These are phyloP conservation scores for Eulithis testata DNA, from an alignment of 2,888 invertebrate genomes.

Conservation along the genomic window DNA sequence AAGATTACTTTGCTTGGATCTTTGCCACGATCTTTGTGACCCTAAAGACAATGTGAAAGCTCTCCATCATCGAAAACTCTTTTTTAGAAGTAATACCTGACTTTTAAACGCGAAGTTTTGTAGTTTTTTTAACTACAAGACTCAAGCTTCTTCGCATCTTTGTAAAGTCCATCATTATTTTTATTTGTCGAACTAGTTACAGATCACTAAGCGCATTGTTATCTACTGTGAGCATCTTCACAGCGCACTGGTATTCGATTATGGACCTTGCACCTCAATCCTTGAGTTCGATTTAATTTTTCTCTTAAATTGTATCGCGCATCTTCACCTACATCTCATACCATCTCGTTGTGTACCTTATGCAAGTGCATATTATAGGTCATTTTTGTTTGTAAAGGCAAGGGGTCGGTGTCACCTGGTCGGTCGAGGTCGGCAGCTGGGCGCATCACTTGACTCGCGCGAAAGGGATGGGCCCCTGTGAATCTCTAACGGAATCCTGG, in stretches of 20 bases:
- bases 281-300: conserved; percentile 59
- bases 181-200: conserved; percentile 75
- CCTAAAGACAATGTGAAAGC: conserved; percentile 1
- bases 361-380: conserved; percentile 39
- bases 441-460: conserved; percentile 80
- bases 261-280: conserved; percentile 48
- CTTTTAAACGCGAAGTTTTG: conserved; percentile 44
- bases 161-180: conserved; percentile 55
- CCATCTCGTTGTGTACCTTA: conserved; percentile 37
- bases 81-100: neutral
- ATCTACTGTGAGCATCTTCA: conserved; percentile 68
- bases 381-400: conserved; percentile 42
- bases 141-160: conserved; percentile 30
- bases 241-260: conserved; percentile 42
- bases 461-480: conserved; percentile 81
- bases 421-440: conserved; percentile 69
- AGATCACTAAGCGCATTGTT: conserved; percentile 77
- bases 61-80: neutral
- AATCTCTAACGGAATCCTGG: conserved; percentile 75
- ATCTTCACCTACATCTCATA: conserved; percentile 43
- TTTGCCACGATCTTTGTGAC: neutral
- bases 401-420: conserved; percentile 69
- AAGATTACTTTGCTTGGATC: conserved; percentile 5
- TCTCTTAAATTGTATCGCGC: conserved; percentile 47
- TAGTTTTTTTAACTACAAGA: conserved; percentile 8